phyloP scores from a whole-genome alignment of 2,888 invertebrate species.

The Pseudococcus jackbeardsleyi region DNA sequence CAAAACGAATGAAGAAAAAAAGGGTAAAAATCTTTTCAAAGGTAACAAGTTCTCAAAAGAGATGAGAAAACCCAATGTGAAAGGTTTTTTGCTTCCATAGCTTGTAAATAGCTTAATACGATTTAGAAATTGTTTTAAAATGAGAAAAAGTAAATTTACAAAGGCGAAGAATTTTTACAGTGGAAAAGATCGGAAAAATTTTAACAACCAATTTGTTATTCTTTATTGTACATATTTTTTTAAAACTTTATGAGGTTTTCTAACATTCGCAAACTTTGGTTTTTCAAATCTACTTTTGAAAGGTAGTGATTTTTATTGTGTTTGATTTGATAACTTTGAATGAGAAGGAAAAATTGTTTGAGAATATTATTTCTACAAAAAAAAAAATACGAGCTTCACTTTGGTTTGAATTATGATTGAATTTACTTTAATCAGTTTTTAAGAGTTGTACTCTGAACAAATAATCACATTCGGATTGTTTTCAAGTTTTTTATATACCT shows the following conservation, averaged over 20 bases:
- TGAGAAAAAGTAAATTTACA: background rate
- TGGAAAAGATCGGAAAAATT: background rate
- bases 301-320: constrained; percentile 1
- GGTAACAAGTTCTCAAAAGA: background rate
- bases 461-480: too few species aligned
- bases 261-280: background rate
- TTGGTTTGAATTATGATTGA: background rate
- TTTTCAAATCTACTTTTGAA: background rate
- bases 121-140: constrained; percentile 15
- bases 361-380: background rate
- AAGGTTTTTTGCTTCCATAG: background rate
- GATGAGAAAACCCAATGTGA: background rate
- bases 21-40: background rate
- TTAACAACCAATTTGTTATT: background rate
- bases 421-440: background rate
- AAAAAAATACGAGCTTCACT: background rate
- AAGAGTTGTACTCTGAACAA: background rate
- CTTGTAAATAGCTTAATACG: background rate
- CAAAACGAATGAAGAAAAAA: background rate
- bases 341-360: background rate
- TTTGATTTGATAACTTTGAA: background rate
- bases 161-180: background rate
- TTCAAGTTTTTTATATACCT: too few species aligned
- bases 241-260: background rate
- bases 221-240: background rate